phyloP scores from a whole-genome alignment of 2,888 invertebrate species.

The Belgica antarctica region DNA sequence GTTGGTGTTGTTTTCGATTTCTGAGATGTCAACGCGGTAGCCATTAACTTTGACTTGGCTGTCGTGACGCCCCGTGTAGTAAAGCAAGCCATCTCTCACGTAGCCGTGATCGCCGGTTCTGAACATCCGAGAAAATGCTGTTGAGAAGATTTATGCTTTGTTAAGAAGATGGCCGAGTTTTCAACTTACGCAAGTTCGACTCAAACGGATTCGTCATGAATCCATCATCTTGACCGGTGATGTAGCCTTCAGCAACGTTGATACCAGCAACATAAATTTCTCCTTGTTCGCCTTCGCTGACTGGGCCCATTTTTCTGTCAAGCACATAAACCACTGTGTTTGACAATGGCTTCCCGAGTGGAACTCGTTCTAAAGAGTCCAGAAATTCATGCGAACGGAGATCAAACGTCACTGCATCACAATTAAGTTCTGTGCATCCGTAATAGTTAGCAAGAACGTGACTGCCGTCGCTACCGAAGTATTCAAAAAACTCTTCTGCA shows the following conservation, averaged over 20 bases:
- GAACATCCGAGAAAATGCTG: too few species aligned
- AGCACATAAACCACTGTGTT: background rate
- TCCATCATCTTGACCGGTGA: background rate
- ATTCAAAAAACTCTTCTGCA: background rate
- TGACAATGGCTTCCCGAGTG: background rate
- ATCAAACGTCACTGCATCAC: background rate
- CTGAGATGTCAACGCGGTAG: background rate
- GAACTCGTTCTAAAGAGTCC: background rate
- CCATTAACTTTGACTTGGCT: background rate
- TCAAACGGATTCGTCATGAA: background rate
- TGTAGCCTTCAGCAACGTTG: background rate
- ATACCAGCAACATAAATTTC: background rate
- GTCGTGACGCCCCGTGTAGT: background rate
- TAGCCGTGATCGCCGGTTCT: background rate
- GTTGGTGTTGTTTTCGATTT: background rate
- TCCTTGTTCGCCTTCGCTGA: background rate
- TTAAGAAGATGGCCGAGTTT: constrained; percentile 66
- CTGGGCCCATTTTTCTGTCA: background rate
- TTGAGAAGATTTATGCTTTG: background rate
- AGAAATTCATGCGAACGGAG: background rate
- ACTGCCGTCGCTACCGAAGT: background rate
- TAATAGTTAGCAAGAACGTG: background rate
- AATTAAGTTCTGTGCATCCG: background rate
- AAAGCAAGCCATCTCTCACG: background rate
- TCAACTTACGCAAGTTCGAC: too few species aligned